Evolutionary conservation across 2,113 vertebrate species (phyloP).

Genomic region (Prunella himalayana): DNA sequence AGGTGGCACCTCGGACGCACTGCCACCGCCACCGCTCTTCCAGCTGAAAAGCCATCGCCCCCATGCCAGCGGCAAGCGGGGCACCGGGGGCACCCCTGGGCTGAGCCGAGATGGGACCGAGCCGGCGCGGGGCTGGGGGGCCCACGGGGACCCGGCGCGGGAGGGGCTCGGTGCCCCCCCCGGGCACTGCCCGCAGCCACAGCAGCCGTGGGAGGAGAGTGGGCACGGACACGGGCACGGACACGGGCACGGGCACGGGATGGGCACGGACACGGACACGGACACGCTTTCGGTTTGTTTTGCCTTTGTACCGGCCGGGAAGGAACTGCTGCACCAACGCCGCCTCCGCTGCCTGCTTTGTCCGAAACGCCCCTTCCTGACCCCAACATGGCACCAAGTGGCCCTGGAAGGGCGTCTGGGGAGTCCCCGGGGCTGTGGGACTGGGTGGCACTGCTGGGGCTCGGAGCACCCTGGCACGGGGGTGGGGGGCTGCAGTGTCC

Average conservation of each 20-base stretch:
- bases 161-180: not conserved
- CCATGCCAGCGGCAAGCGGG: not conserved
- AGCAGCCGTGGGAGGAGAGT: not conserved
- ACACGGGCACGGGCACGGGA: not conserved
- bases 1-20: not conserved
- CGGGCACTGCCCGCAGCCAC: not conserved
- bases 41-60: slow-evolving; percentile 10
- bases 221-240: not conserved
- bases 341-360: slow-evolving; percentile 26
- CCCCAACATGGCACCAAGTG: not conserved
- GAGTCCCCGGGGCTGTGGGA: rapidly evolving
- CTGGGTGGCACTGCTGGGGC: not conserved
- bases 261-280: not conserved
- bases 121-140: not conserved
- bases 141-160: not conserved
- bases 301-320: slow-evolving; percentile 59
- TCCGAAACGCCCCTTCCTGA: not conserved
- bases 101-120: not conserved
- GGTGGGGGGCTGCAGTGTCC: not conserved
- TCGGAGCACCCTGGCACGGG: rapidly evolving
- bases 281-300: slow-evolving; percentile 49
- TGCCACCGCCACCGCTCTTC: not conserved
- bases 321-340: slow-evolving; percentile 62
- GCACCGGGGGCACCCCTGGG: not conserved
- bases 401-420: not conserved